Conservation (phyloP, 1,140 invertebrate genomes). For the Anastatus disparis region DNA sequence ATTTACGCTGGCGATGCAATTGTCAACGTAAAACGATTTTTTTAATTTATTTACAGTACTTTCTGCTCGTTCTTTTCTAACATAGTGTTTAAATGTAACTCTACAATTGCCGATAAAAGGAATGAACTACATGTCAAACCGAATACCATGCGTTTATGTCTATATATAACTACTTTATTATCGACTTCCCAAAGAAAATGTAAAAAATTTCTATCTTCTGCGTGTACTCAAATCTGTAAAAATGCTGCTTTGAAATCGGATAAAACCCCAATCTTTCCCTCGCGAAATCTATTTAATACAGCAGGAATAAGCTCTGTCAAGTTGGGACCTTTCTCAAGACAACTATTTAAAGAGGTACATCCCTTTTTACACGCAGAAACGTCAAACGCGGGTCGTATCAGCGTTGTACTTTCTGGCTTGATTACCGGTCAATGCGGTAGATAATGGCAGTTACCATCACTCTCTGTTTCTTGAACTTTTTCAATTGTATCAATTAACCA, state of each 20-base stretch:
- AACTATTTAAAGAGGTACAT: constrained; percentile 48
- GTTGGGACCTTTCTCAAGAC: constrained; percentile 41
- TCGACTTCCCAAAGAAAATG: constrained; percentile 43
- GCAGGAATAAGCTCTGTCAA: constrained; percentile 11
- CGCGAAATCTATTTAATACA: constrained; percentile 6
- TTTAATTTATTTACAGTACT: constrained; percentile 22
- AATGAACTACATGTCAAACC: constrained; percentile 47
- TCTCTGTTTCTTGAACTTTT: constrained; percentile 43
- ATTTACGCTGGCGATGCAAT: constrained; percentile 27
- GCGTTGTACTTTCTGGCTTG: constrained; percentile 48
- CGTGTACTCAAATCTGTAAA: constrained; percentile 33
- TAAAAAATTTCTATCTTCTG: constrained; percentile 16
- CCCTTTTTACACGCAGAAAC: constrained; percentile 47
- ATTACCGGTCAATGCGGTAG: constrained; percentile 55
- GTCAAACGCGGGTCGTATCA: constrained; percentile 50
- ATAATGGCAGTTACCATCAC: constrained; percentile 41
- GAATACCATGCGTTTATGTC: constrained; percentile 31
- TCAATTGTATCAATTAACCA: constrained; percentile 52
- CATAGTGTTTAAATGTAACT: constrained; percentile 19
- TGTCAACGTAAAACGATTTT: too few relatives aligned
- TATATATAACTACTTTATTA: neutral
- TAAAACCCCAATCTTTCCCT: constrained; percentile 41
- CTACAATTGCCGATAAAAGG: constrained; percentile 28
- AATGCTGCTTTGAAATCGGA: constrained; percentile 50
- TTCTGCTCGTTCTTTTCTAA: too few relatives aligned